phyloP scores from a whole-genome alignment of 2,888 invertebrate species.

The Tetheella fluctuosa region DNA sequence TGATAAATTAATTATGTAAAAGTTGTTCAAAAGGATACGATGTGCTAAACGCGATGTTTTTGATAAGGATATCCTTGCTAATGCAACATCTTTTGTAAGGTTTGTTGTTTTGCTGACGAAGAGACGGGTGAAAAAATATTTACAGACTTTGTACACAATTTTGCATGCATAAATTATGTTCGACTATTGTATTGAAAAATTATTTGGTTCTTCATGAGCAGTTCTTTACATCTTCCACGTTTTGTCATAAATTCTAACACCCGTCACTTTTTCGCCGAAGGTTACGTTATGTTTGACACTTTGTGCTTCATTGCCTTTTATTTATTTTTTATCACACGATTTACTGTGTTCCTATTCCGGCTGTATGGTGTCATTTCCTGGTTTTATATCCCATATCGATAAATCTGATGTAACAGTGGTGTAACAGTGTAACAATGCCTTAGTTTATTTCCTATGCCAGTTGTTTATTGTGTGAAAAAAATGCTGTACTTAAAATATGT shows the following conservation, averaged over 20 bases:
- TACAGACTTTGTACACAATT: too few species aligned
- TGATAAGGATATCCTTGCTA: constrained; percentile 5
- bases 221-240: neutral
- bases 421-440: too few species aligned
- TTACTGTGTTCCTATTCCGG: neutral
- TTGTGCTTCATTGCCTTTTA: too few species aligned
- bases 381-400: neutral
- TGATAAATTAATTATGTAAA: constrained; percentile 11
- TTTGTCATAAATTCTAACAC: neutral
- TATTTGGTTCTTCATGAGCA: too few species aligned
- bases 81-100: neutral
- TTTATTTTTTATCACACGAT: too few species aligned
- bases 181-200: too few species aligned
- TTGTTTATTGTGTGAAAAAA: too few species aligned
- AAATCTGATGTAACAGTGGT: neutral
- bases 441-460: too few species aligned
- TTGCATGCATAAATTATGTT: too few species aligned
- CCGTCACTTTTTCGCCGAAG: constrained; percentile 1
- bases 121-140: neutral
- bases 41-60: neutral
- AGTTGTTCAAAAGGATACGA: neutral
- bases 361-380: too few species aligned
- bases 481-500: too few species aligned
- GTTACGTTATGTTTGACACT: neutral
- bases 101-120: neutral